Evolutionary conservation across 1,140 invertebrate species (phyloP).

Genomic region (Eumeta japonica): DNA sequence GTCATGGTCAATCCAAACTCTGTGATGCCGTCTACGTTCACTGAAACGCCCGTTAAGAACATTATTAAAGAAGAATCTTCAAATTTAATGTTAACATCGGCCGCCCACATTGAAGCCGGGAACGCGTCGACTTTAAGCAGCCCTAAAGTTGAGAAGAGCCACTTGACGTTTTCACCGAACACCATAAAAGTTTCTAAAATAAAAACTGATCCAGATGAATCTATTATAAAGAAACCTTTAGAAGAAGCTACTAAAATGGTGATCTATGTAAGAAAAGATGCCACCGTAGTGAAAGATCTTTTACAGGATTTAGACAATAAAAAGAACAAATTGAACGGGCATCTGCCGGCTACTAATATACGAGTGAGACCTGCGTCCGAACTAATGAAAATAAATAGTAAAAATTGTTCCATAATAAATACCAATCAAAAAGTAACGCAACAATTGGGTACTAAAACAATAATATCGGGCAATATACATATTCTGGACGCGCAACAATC

Average conservation of each 20-base stretch:
- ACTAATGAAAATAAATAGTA: conserved; percentile 47
- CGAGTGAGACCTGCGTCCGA: conserved; percentile 48
- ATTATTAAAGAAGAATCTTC: conserved; percentile 52
- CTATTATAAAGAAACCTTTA: conserved; percentile 37
- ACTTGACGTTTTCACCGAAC: conserved; percentile 66
- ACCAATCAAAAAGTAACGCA: conserved; percentile 48
- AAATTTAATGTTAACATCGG: conserved; percentile 48
- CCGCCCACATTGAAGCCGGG: conserved; percentile 30
- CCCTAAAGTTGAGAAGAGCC: conserved; percentile 61
- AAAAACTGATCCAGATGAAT: conserved; percentile 43
- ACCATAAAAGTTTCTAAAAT: conserved; percentile 60
- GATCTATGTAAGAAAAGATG: conserved; percentile 48
- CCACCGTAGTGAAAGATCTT: conserved; percentile 59
- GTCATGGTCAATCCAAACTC: conserved; percentile 80
- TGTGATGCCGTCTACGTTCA: conserved; percentile 65
- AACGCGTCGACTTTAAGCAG: conserved; percentile 45
- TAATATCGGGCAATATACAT: conserved; percentile 57
- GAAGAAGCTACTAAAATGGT: conserved; percentile 54
- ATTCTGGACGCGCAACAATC: conserved; percentile 54
- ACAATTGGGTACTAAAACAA: conserved; percentile 50
- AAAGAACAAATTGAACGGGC: conserved; percentile 23
- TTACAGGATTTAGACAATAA: conserved; percentile 48
- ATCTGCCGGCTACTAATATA: conserved; percentile 31
- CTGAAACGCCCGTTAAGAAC: conserved; percentile 54
- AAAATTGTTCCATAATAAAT: conserved; percentile 53